These are phyloP conservation scores for Bos taurus DNA, from an alignment of 2,113 vertebrate species.

Conservation along the genomic window DNA sequence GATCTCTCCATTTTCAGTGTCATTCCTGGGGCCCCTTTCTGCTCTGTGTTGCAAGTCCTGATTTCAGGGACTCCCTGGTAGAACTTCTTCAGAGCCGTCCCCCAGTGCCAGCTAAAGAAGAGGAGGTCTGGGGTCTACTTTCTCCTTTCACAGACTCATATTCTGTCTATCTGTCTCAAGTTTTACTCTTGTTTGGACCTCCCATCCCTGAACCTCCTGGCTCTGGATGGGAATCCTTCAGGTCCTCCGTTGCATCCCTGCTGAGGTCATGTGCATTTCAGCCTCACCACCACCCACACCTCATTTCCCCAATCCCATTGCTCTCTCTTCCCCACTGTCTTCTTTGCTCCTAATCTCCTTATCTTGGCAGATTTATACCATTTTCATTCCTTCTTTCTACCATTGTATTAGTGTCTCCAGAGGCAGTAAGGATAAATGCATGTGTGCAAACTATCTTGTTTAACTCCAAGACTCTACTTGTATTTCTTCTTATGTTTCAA, in stretches of 20 bases:
- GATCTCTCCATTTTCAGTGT: background rate
- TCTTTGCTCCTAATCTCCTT: background rate
- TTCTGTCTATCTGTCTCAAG: background rate
- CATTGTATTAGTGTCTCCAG: background rate
- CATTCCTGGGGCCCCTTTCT: background rate
- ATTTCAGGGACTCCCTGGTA: background rate
- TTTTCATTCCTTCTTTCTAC: background rate
- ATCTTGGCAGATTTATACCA: background rate
- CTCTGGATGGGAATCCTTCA: background rate
- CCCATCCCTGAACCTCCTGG: background rate
- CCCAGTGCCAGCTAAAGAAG: background rate
- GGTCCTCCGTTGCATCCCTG: rapidly evolving
- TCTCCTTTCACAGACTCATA: background rate
- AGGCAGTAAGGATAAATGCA: background rate
- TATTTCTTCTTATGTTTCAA: slow-evolving; percentile 39
- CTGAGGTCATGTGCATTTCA: background rate
- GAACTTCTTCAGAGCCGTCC: background rate
- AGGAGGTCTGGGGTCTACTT: background rate
- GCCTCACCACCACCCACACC: rapidly evolving
- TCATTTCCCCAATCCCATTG: no score
- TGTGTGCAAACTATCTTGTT: slow-evolving; percentile 10
- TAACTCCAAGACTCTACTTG: slow-evolving; percentile 7
- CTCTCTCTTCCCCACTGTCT: background rate
- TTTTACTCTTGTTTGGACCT: background rate
- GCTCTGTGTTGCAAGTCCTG: background rate